Conservation (phyloP, 2,797 vertebrate species). For the Arrhamphus sclerolepis region DNA sequence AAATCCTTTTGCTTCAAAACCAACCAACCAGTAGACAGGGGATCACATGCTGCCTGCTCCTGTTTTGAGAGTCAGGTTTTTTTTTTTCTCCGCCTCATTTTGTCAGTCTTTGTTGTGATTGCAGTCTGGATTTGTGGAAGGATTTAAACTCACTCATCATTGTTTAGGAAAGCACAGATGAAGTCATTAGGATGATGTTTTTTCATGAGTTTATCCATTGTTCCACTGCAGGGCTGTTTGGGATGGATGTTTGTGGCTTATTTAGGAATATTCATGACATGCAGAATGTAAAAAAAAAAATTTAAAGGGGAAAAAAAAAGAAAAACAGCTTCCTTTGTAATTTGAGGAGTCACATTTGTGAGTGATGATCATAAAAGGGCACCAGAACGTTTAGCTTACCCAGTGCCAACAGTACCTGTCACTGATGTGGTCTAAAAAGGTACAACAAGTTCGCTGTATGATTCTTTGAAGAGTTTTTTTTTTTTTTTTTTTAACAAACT, state of each 20-base stretch:
- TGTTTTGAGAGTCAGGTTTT: constrained; percentile 69
- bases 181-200: constrained; percentile 54
- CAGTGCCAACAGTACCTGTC: neutral
- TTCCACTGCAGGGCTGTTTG: constrained; percentile 29
- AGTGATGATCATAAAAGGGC: neutral
- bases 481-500: constrained; percentile 14
- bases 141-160: constrained; percentile 60
- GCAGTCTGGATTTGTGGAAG: constrained; percentile 73
- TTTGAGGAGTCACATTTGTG: constrained; percentile 11
- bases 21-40: constrained; percentile 71
- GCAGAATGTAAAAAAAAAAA: constrained; percentile 6
- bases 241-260: constrained; percentile 36
- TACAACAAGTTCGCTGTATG: constrained; percentile 8
- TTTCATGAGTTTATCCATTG: constrained; percentile 26
- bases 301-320: neutral
- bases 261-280: constrained; percentile 12
- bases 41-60: constrained; percentile 74
- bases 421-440: neutral
- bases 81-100: constrained; percentile 56
- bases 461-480: constrained; percentile 13
- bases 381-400: neutral
- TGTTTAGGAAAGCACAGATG: constrained; percentile 65
- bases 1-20: constrained; percentile 79
- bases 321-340: constrained; percentile 5
- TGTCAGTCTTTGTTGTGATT: constrained; percentile 74